A percentile compares a stretch with the other conserved stretches of the same genome.
Conservation (phyloP, 2,113 vertebrate genomes). For the Callopanchax toddi region DNA sequence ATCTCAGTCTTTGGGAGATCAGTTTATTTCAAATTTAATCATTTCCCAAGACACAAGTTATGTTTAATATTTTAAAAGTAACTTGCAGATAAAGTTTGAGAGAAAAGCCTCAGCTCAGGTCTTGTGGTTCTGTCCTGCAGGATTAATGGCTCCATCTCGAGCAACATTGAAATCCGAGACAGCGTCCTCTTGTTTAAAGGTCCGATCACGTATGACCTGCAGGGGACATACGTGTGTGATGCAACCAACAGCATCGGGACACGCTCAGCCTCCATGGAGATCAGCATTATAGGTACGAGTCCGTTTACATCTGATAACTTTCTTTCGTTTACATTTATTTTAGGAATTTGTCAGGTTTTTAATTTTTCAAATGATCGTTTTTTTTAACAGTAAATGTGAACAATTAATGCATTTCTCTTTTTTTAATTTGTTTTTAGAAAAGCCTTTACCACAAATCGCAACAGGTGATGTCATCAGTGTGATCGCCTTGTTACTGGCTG, state of each 20-base stretch:
- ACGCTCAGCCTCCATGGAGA: constrained; percentile 87
- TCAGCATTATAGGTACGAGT: constrained; percentile 92
- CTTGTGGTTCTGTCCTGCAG: constrained; percentile 71
- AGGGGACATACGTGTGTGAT: constrained; percentile 92
- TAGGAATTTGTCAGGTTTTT: too few relatives aligned
- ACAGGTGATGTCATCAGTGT: constrained; percentile 77
- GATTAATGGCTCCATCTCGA: constrained; percentile 90
- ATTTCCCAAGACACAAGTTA: too few relatives aligned
- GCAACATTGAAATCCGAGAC: constrained; percentile 87
- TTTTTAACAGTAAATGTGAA: background rate
- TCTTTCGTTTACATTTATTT: too few relatives aligned
- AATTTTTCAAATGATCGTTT: background rate
- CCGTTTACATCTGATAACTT: too few relatives aligned
- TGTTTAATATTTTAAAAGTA: too few relatives aligned
- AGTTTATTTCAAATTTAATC: too few relatives aligned
- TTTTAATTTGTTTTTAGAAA: constrained; percentile 59
- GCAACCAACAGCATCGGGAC: constrained; percentile 95
- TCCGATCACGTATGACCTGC: constrained; percentile 87
- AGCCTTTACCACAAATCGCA: constrained; percentile 74
- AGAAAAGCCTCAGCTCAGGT: too few relatives aligned
- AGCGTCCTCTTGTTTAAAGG: constrained; percentile 90
- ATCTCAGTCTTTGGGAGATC: too few relatives aligned
- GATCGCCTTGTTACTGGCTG: constrained; percentile 76
- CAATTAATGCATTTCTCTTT: background rate
- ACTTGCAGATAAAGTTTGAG: too few relatives aligned